These are phyloP conservation scores for Saccopteryx leptura DNA, from an alignment of 2,113 vertebrate species.

Conservation along the genomic window DNA sequence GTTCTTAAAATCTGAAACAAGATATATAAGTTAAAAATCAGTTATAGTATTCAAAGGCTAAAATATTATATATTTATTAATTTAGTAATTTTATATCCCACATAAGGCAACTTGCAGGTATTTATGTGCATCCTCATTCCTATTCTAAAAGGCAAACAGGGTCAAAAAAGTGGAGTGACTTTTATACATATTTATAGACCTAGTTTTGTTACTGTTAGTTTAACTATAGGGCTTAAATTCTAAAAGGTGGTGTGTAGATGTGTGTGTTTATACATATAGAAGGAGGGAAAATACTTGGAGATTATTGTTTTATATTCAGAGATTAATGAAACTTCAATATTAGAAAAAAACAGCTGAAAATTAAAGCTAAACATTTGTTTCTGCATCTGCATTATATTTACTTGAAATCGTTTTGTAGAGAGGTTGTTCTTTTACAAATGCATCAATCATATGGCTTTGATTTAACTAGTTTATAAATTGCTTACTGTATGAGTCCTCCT, in stretches of 20 bases:
- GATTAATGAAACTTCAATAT: background rate
- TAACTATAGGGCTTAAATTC: background rate
- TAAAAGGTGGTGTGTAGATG: background rate
- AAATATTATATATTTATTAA: background rate
- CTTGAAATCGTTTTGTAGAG: background rate
- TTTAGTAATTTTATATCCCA: background rate
- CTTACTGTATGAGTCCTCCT: background rate
- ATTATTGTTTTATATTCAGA: background rate
- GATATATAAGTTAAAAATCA: background rate
- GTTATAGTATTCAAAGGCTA: background rate
- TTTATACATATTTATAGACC: background rate
- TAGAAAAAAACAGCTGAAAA: background rate
- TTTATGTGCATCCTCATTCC: background rate
- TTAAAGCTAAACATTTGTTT: background rate
- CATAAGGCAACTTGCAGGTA: background rate
- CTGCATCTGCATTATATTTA: conserved; percentile 3
- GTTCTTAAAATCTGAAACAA: background rate
- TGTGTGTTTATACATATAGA: background rate
- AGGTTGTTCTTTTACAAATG: background rate
- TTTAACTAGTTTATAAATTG: background rate
- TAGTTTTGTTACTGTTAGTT: background rate
- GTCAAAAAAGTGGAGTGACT: background rate
- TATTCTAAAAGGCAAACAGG: background rate
- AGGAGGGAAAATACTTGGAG: background rate
- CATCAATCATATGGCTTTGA: background rate